phyloP scores from a whole-genome alignment of 2,113 vertebrate species.

The Willisornis vidua region DNA sequence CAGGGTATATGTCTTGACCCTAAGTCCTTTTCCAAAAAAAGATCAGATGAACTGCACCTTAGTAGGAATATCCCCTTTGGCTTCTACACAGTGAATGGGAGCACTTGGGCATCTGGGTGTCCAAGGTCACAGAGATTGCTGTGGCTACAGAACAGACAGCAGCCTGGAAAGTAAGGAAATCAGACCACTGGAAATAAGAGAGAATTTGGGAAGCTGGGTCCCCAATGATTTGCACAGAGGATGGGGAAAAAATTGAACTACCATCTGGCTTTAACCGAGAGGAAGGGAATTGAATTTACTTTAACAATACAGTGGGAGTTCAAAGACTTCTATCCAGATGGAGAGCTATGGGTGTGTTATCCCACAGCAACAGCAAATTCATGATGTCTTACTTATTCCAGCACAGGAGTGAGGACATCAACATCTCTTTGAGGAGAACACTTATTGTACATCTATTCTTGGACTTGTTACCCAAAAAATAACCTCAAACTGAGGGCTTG shows the following conservation, averaged over 20 bases:
- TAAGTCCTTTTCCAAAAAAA: neutral
- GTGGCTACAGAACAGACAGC: neutral
- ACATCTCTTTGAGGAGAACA: neutral
- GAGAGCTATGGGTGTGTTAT: neutral
- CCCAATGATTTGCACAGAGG: neutral
- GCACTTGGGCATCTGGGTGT: neutral
- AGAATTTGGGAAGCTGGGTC: neutral
- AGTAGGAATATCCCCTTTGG: neutral
- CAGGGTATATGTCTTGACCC: neutral
- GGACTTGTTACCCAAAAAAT: neutral
- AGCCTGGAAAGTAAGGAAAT: neutral
- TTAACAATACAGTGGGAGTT: neutral
- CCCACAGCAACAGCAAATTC: neutral
- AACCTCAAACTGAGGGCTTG: neutral
- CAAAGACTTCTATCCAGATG: neutral
- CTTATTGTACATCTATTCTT: neutral
- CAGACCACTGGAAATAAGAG: neutral
- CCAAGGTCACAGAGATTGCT: neutral
- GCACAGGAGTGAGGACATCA: neutral
- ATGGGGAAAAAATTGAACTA: neutral
- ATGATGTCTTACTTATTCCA: neutral
- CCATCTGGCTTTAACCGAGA: neutral
- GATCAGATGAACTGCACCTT: neutral
- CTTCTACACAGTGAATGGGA: neutral
- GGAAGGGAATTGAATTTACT: neutral